Evolutionary conservation across 2,888 invertebrate species (phyloP), one percentile per base, ranked within the genome.

Genomic region (Parelbella ahira): DNA sequence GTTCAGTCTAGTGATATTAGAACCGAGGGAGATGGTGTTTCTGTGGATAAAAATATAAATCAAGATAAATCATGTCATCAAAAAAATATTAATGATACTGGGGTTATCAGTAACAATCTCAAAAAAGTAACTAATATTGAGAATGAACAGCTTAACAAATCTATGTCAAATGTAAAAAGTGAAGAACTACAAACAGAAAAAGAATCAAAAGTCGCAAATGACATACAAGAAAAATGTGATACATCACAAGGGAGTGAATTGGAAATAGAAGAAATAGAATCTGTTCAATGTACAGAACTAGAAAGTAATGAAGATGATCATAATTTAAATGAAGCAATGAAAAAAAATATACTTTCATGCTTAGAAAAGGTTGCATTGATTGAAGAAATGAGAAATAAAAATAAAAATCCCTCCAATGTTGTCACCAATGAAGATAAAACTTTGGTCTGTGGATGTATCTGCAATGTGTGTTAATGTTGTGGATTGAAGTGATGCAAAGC

Each of bases 91-190:
- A 64, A 56, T 47, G 76, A 83, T 30, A 61, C 44, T 36, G 53
- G 51, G 49, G 34, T 56, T 4, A 50, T 58, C 3, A 76, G 59
- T 44, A 79, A 63, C 33, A 77, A 73, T 44, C 67, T 83, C 18
- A 87, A 81, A 52, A 87, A 87, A 59, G 82, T 87, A 4, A 78
- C 77, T 1, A 87, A 87, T 47, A 66, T 81, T 45, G 87, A 86
- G 58, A 87, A 87, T 60, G 87, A 87, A 53, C 87, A 87, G 44
- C 49, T 87, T 10, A 87, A 87, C 46, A 84, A 74, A 66, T 71
- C 68, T 6, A 64, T 79, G 51, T 69, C 72, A 37, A 72, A 54
- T 48, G 51, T 64, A 10, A 69, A 68, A 54, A 48, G 44, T 38
- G 58, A 56, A 41, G 72, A 70, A 37, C 69, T 44, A 2, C 41